Base-by-base conservation (phyloP, 2,113 vertebrate species). In the Salvelinus fontinalis region DNA sequence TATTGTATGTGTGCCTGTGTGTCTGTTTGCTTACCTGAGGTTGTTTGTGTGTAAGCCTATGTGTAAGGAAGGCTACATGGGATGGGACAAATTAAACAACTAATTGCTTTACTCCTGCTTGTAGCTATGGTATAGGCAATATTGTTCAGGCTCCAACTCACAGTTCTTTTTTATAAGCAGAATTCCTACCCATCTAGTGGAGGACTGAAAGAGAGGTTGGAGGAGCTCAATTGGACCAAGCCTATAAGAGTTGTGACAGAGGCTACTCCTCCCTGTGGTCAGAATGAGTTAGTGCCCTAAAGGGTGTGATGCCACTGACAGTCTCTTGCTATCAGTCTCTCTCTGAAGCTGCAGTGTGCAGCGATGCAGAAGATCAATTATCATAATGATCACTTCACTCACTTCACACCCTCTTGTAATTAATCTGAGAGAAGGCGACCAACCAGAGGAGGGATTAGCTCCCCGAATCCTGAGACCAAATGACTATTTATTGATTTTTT, bases 211-310 rank as follows among this genome's bases (percentile, higher is more conserved):
- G 51, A 49, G 14, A 57, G 54, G 54, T 14, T 16, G 20, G 54
- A 57, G 54, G n/a, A 60, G 12, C 16, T 20, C 57, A 44, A 24
- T 72, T 14, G 29, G 12, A 67, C 13, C 18, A 64, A 7, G 12
- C 14, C 34, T 18, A 62, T 2, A 62, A 29, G 64, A 82, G n/a
- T 9, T 2, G 6, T 62, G 3, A 9, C 59, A 62, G 16, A 54
- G n/a, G 76, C 57, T 79, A 74, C 76, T 48, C 70, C 67, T 49
- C 60, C 84, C 69, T 71, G 74, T 83, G 77, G 72, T 59, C 31
- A 11, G 31, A 49, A 62, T 20, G 34, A 67, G 64, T 70, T 18
- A 79, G 48, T 72, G 70, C 9, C 8, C 51, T 18, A 11, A 54
- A 62, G 22, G 72, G 24, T 49, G 31, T 74, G n/a, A 44, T 16